phyloP scores from a whole-genome alignment of 2,797 vertebrate genomes.

The Acropternis orthonyx region DNA sequence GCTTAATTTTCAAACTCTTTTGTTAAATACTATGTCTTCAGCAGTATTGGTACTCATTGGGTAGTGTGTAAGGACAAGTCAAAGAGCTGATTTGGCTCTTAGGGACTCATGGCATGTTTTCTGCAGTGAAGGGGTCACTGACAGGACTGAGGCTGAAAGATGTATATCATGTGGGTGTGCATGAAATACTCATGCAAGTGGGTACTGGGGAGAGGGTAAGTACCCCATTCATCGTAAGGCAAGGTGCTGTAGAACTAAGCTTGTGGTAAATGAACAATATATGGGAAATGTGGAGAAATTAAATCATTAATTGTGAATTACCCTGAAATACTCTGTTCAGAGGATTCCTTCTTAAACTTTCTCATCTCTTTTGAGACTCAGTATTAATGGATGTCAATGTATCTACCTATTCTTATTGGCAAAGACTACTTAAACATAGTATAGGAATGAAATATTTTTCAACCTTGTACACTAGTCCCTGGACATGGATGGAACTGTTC shows the following conservation, averaged over 20 bases:
- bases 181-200: not conserved
- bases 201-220: fast-evolving
- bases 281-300: not conserved
- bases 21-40: not conserved
- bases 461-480: not conserved
- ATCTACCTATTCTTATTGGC: not conserved
- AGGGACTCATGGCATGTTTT: not conserved
- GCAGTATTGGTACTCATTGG: not conserved
- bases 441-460: not conserved
- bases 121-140: not conserved
- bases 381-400: not conserved
- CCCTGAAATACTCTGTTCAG: not conserved
- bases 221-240: not conserved
- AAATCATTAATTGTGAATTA: not conserved
- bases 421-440: not conserved
- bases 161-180: fast-evolving
- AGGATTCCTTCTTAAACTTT: not conserved
- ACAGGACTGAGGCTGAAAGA: not conserved
- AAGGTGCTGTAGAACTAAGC: not conserved
- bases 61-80: not conserved
- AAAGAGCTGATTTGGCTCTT: not conserved
- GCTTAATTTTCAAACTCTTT: not conserved
- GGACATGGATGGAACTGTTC: not conserved
- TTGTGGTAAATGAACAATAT: not conserved
- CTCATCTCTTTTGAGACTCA: not conserved